These are phyloP conservation scores for Microctenopoma steveboyesi DNA, from an alignment of 2,797 vertebrate species.

Conservation along the genomic window DNA sequence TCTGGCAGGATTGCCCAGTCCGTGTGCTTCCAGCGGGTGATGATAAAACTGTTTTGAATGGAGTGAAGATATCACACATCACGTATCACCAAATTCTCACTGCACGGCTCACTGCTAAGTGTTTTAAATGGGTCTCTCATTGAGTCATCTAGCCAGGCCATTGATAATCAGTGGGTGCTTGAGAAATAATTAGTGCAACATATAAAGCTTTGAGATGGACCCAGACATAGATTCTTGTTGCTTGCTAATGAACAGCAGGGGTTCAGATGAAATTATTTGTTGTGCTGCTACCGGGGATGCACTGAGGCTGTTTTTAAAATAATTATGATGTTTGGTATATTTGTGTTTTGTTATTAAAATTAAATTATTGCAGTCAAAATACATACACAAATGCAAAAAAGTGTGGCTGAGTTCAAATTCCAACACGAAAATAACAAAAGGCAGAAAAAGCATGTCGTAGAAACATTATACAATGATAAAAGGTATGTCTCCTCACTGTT, in stretches of 20 bases:
- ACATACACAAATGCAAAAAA: background rate
- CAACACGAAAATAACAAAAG: background rate
- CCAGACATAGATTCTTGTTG: background rate
- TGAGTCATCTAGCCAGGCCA: conserved; percentile 21
- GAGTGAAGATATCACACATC: conserved; percentile 45
- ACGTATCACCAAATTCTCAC: conserved; percentile 34
- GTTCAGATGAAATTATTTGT: background rate
- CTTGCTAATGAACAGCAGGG: background rate
- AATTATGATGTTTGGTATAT: background rate
- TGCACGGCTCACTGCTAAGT: conserved; percentile 23
- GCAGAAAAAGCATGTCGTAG: background rate
- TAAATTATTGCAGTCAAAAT: background rate
- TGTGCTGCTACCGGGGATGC: conserved; percentile 12
- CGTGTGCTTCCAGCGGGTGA: conserved; percentile 11
- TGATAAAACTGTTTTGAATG: conserved; percentile 46
- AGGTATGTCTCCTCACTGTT: background rate
- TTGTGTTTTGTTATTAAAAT: background rate
- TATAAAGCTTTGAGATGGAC: background rate
- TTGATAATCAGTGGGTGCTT: conserved; percentile 35
- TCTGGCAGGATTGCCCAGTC: conserved; percentile 37
- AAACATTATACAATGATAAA: background rate
- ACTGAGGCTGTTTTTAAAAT: background rate
- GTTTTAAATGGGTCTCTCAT: conserved; percentile 49
- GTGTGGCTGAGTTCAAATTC: background rate
- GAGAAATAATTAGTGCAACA: conserved; percentile 47